Percentiles rank a stretch among this genome's conserved stretches.
Evolutionary conservation across 2,888 invertebrate species (phyloP).

Genomic region (Aromia moschata): DNA sequence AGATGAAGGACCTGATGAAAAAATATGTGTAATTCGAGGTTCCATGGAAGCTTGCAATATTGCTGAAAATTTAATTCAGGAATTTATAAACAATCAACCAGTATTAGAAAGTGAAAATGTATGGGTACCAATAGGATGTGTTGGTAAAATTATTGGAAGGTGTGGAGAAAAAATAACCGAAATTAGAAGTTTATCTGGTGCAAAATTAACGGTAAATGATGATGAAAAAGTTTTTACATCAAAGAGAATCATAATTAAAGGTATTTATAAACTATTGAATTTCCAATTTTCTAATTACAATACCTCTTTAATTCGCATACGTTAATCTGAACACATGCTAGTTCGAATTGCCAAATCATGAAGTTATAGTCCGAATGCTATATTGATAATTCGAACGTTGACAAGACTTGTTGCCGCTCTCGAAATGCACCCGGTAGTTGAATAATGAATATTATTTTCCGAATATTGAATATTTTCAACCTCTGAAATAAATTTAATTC

Average conservation of each 20-base stretch:
- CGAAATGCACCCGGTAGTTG: too few species aligned
- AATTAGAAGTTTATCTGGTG: constrained; percentile 77
- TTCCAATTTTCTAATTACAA: too few species aligned
- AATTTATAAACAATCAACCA: constrained; percentile 74
- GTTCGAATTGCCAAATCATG: too few species aligned
- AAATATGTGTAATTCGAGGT: constrained; percentile 78
- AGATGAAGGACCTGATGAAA: constrained; percentile 68
- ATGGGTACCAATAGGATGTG: constrained; percentile 72
- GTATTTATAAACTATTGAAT: too few species aligned
- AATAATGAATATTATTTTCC: too few species aligned
- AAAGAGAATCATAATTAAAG: constrained; percentile 55
- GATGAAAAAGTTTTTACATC: constrained; percentile 44
- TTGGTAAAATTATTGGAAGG: constrained; percentile 79
- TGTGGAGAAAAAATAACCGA: constrained; percentile 77
- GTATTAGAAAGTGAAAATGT: constrained; percentile 73
- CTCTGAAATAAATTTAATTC: too few species aligned
- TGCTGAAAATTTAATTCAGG: constrained; percentile 77
- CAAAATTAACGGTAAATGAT: constrained; percentile 71
- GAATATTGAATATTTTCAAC: too few species aligned
- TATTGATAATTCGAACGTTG: too few species aligned
- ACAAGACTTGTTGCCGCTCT: too few species aligned
- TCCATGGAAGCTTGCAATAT: constrained; percentile 71
- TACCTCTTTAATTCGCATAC: too few species aligned
- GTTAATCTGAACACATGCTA: too few species aligned
- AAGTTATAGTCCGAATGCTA: too few species aligned